Percentiles rank a stretch among this genome's conserved stretches.
phyloP scores from a whole-genome alignment of 2,888 invertebrate genomes.

The Lycaena phlaeas region DNA sequence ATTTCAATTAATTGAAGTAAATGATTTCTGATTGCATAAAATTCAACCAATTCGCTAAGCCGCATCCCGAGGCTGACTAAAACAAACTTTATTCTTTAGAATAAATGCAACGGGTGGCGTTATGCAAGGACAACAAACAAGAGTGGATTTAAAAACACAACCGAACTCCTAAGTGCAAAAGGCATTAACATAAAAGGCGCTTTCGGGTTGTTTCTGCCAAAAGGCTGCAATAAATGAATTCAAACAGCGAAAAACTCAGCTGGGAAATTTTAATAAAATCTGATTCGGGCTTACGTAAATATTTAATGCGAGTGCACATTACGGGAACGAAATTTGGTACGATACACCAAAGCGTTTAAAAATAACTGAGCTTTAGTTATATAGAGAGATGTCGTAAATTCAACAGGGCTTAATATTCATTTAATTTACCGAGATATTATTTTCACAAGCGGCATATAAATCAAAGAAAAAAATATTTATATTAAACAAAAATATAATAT shows the following conservation, averaged over 20 bases:
- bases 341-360: too few species aligned
- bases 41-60: not conserved
- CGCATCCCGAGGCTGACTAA: not conserved
- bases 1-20: too few species aligned
- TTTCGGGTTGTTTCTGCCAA: slow-evolving; percentile 8
- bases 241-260: slow-evolving; percentile 3
- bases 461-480: too few species aligned
- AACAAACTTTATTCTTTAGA: slow-evolving; percentile 5
- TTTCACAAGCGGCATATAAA: too few species aligned
- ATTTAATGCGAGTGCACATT: slow-evolving; percentile 2
- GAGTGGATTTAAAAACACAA: slow-evolving; percentile 6
- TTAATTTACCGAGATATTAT: too few species aligned
- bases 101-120: slow-evolving; percentile 6
- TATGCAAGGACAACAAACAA: slow-evolving; percentile 7
- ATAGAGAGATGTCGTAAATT: too few species aligned
- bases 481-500: too few species aligned
- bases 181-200: slow-evolving; percentile 9
- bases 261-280: slow-evolving; percentile 6
- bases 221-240: slow-evolving; percentile 10
- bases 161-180: slow-evolving; percentile 10
- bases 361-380: too few species aligned
- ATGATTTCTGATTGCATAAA: not conserved
- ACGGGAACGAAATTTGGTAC: not conserved
- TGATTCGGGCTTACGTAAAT: slow-evolving; percentile 2
- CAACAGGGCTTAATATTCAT: too few species aligned